A percentile compares a stretch with the other conserved stretches of the same genome.
Conservation (phyloP, 2,888 invertebrate species). For the Hesperia comma region DNA sequence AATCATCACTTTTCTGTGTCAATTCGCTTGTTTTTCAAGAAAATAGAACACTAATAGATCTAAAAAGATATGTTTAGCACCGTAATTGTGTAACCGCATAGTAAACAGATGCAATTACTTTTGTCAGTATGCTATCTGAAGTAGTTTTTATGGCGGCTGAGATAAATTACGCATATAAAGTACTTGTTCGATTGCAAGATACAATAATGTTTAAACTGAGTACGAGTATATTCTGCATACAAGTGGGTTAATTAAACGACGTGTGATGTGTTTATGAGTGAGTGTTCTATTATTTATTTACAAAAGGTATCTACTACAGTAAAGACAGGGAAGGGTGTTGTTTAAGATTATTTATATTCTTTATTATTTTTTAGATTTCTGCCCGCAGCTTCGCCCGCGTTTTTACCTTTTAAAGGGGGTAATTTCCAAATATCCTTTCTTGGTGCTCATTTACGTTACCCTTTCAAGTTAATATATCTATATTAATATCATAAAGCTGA, state of each 20-base stretch:
- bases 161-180: slow-evolving; percentile 15
- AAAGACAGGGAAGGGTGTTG: too few relatives aligned
- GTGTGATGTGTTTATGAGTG: too few relatives aligned
- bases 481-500: too few relatives aligned
- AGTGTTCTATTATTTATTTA: too few relatives aligned
- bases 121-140: slow-evolving; percentile 14
- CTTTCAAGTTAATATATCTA: too few relatives aligned
- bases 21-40: neutral
- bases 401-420: too few relatives aligned
- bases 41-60: slow-evolving; percentile 8
- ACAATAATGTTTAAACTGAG: neutral
- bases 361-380: too few relatives aligned
- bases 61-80: neutral
- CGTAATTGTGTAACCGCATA: slow-evolving; percentile 12
- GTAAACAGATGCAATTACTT: slow-evolving; percentile 21
- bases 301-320: too few relatives aligned
- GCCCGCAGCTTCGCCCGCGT: too few relatives aligned
- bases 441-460: too few relatives aligned
- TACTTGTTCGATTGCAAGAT: neutral
- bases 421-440: too few relatives aligned
- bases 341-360: too few relatives aligned
- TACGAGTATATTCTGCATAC: neutral
- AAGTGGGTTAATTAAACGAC: neutral
- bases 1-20: neutral
- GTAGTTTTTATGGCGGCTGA: slow-evolving; percentile 16